Evolutionary conservation across 2,113 vertebrate species (phyloP).

Genomic region (Cyphomyrus discorhynchus): DNA sequence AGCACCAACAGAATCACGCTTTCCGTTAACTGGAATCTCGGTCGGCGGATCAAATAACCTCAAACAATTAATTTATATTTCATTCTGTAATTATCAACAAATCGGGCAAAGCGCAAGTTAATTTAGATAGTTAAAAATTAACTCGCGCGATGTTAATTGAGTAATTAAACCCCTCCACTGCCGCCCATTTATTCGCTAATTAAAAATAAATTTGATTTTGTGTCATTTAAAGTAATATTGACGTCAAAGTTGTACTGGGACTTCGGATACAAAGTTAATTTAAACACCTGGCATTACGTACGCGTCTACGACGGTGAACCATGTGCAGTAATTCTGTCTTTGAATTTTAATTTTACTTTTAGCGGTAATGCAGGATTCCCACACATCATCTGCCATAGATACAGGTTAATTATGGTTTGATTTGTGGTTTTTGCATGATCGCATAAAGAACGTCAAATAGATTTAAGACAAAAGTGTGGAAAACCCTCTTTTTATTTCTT

Average conservation of each 20-base stretch:
- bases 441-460: background rate
- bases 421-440: background rate
- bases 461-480: background rate
- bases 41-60: slow-evolving; percentile 96
- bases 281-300: slow-evolving; percentile 60
- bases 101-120: slow-evolving; percentile 99
- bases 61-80: slow-evolving; percentile 99
- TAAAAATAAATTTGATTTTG: slow-evolving; percentile 99
- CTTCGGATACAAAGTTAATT: slow-evolving; percentile 79
- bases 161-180: slow-evolving; percentile 99
- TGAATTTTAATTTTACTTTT: background rate
- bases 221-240: slow-evolving; percentile 96
- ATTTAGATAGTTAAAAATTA: slow-evolving; percentile 99
- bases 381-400: background rate
- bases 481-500: background rate
- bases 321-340: slow-evolving; percentile 13
- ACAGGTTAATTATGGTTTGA: background rate
- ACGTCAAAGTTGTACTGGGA: slow-evolving; percentile 93
- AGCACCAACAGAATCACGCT: slow-evolving; percentile 82
- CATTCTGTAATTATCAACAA: slow-evolving; percentile 99
- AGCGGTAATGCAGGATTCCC: background rate
- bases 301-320: slow-evolving; percentile 43
- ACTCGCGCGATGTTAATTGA: slow-evolving; percentile 99
- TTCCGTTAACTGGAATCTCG: slow-evolving; percentile 95
- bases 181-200: slow-evolving; percentile 99